These are phyloP conservation scores for Coelogynopora nodosa DNA, from an alignment of 2,888 invertebrate species.

Conservation along the genomic window DNA sequence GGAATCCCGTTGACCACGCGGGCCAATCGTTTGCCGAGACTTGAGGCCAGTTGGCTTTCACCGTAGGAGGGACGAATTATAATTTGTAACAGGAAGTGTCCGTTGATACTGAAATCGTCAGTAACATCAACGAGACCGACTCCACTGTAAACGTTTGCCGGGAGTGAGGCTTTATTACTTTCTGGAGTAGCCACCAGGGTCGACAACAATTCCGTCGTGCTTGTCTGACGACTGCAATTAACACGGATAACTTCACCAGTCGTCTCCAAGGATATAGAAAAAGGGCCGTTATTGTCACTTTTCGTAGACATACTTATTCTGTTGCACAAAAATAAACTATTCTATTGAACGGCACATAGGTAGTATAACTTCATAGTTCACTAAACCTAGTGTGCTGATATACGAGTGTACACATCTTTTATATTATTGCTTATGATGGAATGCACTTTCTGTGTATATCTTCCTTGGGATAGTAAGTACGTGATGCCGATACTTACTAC, in stretches of 20 bases:
- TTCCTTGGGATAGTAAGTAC: too few species aligned
- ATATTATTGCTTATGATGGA: too few species aligned
- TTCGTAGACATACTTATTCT: too few species aligned
- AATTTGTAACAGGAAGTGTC: not conserved
- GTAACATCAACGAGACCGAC: not conserved
- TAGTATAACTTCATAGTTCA: too few species aligned
- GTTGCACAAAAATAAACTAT: too few species aligned
- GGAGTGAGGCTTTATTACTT: not conserved
- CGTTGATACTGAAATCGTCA: not conserved
- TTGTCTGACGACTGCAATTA: not conserved
- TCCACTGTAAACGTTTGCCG: not conserved
- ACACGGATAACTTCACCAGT: not conserved
- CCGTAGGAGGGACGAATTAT: not conserved
- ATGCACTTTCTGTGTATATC: too few species aligned
- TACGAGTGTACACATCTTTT: too few species aligned
- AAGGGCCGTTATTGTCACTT: not conserved
- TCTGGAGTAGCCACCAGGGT: not conserved
- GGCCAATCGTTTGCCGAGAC: not conserved
- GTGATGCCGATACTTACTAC: too few species aligned
- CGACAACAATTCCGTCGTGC: not conserved
- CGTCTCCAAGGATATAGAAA: not conserved
- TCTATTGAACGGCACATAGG: too few species aligned
- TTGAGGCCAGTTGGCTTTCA: not conserved
- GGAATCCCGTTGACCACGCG: conserved; percentile 9
- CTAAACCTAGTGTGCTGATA: too few species aligned